Base-by-base conservation (phyloP, 2,797 vertebrate genomes). In the Xyrichtys novacula region DNA sequence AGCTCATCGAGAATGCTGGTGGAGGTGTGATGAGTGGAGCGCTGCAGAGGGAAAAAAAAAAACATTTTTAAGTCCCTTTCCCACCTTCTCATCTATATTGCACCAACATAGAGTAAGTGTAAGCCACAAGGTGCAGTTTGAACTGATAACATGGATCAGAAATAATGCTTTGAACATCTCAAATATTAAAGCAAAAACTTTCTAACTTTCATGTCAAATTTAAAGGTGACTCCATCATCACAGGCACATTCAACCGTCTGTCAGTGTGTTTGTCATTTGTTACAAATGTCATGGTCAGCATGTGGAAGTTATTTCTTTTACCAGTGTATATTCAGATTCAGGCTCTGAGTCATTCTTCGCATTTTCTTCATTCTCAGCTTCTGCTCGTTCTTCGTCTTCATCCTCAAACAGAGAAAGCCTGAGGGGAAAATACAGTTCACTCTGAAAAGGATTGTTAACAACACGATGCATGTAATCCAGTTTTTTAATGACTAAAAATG, bases 331-430 rank as follows among this genome's bases (percentile, higher is more conserved):
- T 38, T 4, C 11, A 28, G 74, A 65, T 40, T 79, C 84, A 19
- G 26, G 25, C 17, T 90, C 88, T 31, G 73, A 80, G 54, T 90
- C 82, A 71, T 88, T 89, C 57, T 93, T 90, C 31, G 82, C 90
- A 44, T 55, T 76, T 57, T 87, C 91, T 49, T 83, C 87, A 39
- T 60, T 68, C 22, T 89, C 89, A 38, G 88, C 88, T 55, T 93
- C 90, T 28, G 80, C 90, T 48, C 54, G 74, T 54, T 88, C 91
- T 52, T 83, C 87, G 36, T 61, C 70, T 23, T 82, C 81, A 1
- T 92, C 90, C 65, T 86, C 93, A 60, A 92, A 94, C 80, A 94
- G 85, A 36, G 90, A 91, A 0, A 93, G 89, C 68, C 92, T 96
- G 71, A 0, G 4, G 25, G 71, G n/a, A 47, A 44, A 46, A 43